Percentiles rank a stretch among this genome's conserved stretches.
phyloP scores from a whole-genome alignment of 2,888 invertebrate genomes.

The Microctonus aethiopoides region DNA sequence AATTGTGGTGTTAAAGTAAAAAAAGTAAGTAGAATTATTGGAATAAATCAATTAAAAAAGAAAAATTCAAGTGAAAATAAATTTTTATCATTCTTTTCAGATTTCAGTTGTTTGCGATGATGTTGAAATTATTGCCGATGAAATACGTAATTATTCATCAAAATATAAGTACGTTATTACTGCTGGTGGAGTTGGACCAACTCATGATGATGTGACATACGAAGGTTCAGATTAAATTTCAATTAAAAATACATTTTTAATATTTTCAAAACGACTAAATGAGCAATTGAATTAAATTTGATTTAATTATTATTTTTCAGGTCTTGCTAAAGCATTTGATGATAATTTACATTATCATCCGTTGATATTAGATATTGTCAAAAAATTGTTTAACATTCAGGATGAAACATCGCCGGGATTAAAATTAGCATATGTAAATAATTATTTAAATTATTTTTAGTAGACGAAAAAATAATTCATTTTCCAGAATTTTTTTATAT shows the following conservation, averaged over 20 bases:
- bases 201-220: conserved; percentile 82
- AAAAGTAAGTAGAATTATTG: conserved; percentile 63
- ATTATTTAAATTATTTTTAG: conserved; percentile 11
- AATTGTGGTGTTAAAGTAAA: conserved; percentile 74
- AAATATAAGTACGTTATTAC: conserved; percentile 77
- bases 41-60: conserved; percentile 13
- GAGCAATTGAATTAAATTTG: too few species aligned
- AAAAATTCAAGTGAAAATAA: neutral
- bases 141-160: conserved; percentile 73
- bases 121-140: conserved; percentile 73
- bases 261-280: too few species aligned
- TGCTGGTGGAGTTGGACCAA: conserved; percentile 82
- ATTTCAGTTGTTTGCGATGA: conserved; percentile 77
- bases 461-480: too few species aligned
- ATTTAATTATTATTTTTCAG: conserved; percentile 51
- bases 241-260: too few species aligned
- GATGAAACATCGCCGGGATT: conserved; percentile 65
- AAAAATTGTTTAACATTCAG: conserved; percentile 64
- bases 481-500: too few species aligned
- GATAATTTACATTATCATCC: conserved; percentile 67
- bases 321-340: conserved; percentile 70
- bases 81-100: conserved; percentile 63
- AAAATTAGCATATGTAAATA: conserved; percentile 63
- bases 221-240: conserved; percentile 68
- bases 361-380: conserved; percentile 67